phyloP scores from a whole-genome alignment of 2,888 invertebrate genomes.

The Oasisia sp. region DNA sequence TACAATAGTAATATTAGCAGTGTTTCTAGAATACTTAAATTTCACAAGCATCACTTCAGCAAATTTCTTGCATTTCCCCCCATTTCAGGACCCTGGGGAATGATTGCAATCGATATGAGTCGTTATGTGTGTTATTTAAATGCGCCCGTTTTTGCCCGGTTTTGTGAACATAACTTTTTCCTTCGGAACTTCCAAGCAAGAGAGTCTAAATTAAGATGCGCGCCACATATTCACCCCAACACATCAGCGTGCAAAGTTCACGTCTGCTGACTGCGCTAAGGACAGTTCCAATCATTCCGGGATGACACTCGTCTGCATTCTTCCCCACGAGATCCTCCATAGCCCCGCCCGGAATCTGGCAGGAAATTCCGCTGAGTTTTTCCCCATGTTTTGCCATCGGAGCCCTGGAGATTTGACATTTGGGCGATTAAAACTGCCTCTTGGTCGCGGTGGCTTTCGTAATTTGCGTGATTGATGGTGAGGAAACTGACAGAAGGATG shows the following conservation, averaged over 20 bases:
- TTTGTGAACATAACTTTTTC: background rate
- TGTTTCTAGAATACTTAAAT: background rate
- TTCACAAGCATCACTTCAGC: background rate
- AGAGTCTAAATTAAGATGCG: background rate
- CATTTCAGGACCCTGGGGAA: background rate
- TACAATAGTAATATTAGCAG: background rate
- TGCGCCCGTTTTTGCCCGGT: background rate
- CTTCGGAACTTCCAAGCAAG: background rate
- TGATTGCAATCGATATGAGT: background rate
- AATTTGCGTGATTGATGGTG: background rate
- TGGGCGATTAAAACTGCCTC: background rate
- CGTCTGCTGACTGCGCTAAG: background rate
- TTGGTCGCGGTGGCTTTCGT: background rate
- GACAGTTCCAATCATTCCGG: background rate
- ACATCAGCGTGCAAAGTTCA: background rate
- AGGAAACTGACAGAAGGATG: background rate
- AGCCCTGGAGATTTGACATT: conserved; percentile 14
- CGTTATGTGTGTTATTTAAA: background rate
- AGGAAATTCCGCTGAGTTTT: background rate
- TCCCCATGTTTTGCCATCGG: background rate
- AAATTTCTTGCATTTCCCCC: background rate
- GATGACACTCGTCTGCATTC: background rate
- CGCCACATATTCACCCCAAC: background rate
- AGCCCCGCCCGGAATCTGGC: background rate
- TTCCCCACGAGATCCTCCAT: background rate